Percentiles rank a stretch among this genome's conserved stretches.
Evolutionary conservation across 2,888 invertebrate species (phyloP).

Genomic region (Synergus japonicus): DNA sequence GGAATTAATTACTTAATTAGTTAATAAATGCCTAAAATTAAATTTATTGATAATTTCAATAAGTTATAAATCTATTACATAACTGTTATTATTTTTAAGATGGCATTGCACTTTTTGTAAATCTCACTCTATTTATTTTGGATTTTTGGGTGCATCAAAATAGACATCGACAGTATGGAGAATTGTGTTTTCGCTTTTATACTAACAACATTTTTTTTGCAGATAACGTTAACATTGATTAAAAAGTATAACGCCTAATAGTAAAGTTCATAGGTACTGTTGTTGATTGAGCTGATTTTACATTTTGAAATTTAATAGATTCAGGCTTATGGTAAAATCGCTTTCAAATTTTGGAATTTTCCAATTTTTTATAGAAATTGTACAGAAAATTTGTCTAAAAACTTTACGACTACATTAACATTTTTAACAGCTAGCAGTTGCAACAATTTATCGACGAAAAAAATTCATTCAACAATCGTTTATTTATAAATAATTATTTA

Average conservation of each 20-base stretch:
- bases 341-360: not conserved
- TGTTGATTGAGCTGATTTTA: slow-evolving; percentile 29
- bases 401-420: slow-evolving; percentile 25
- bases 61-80: too few species aligned
- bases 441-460: slow-evolving; percentile 2
- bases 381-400: not conserved
- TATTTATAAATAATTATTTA: slow-evolving; percentile 1
- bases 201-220: not conserved
- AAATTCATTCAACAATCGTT: not conserved
- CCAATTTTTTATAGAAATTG: slow-evolving; percentile 8
- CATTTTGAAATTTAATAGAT: not conserved
- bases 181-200: not conserved
- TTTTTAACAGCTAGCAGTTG: slow-evolving; percentile 23
- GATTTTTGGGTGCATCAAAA: not conserved
- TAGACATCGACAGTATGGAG: not conserved
- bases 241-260: slow-evolving; percentile 17
- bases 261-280: slow-evolving; percentile 7
- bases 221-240: not conserved
- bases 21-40: too few species aligned
- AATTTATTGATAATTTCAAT: too few species aligned
- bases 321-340: not conserved
- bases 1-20: too few species aligned
- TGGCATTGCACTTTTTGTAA: not conserved
- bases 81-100: not conserved
- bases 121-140: not conserved